Base-by-base conservation (phyloP, 1,140 invertebrate genomes). In the Temnothorax nylanderi region DNA sequence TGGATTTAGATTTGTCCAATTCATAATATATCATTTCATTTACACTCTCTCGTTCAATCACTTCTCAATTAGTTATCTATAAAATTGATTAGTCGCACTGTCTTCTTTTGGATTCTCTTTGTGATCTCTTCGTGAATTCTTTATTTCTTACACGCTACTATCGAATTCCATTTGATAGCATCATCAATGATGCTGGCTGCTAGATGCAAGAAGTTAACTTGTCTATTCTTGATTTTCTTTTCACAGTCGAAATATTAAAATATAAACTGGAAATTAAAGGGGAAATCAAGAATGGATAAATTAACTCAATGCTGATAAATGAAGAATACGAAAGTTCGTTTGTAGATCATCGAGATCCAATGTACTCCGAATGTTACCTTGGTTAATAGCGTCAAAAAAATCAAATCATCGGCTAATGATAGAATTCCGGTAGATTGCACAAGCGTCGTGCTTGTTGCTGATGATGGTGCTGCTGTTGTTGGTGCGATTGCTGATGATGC, bases 341-440 rank as follows among this genome's bases (percentile, higher is more conserved):
- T 54, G n/a, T 60, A n/a, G 32, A 47, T 62, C 21, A 34, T 62
- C 16, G 8, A 62, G 21, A 34, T 78, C 3, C 18, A 49, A 49
- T 78, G 1, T 26, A 21, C 4, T 65, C 44, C 10, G 16, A 67
- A 51, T 2, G 11, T 65, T 67, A 78, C 34, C 47, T 67, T 13
- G 8, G 44, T 44, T 72, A 44, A 26, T 32, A 54, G 16, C 21
- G 44, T 54, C 16, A 32, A 44, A 34, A 26, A 72, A 76, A 65
- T 67, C n/a, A 32, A 34, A 67, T 49, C 58, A 71, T n/a, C 7
- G 21, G 21, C 91, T 94, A 95, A 72, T 94, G 94, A 93, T 95
- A 95, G 82, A 94, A 95, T 69, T 95, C 94, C 34, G 94, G 84
- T 74, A 95, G 89, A 94, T 95, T 95, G 93, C 94, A 95, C 92